phyloP scores from a whole-genome alignment of 2,888 invertebrate species.

The Eurytoma californica region DNA sequence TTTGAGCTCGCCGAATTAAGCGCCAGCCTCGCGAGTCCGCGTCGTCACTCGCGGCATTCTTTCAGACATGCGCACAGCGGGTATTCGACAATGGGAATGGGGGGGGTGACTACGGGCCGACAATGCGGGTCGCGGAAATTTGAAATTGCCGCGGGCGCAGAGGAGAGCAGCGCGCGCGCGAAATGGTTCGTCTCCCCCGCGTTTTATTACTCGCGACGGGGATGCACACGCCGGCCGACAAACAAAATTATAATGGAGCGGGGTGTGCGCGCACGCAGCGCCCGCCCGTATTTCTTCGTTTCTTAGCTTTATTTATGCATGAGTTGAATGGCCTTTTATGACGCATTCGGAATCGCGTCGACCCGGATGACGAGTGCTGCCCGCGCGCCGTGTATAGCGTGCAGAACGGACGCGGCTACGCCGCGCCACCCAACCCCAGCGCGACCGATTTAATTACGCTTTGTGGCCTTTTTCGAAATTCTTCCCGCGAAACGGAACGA shows the following conservation, averaged over 20 bases:
- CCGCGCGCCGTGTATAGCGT: neutral
- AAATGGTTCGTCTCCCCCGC: neutral
- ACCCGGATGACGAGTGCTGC: too few relatives aligned
- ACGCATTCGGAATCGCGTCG: neutral
- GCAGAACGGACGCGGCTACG: too few relatives aligned
- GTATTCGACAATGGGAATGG: slow-evolving; percentile 19
- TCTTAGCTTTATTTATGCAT: slow-evolving; percentile 32
- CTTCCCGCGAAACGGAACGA: too few relatives aligned
- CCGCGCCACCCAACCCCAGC: too few relatives aligned
- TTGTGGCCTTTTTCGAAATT: too few relatives aligned
- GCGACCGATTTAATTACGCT: too few relatives aligned
- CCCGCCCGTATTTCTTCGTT: slow-evolving; percentile 17
- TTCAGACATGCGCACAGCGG: neutral
- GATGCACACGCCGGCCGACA: slow-evolving; percentile 12
- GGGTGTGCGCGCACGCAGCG: neutral
- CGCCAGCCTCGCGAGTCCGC: slow-evolving; percentile 1
- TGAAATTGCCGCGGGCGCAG: slow-evolving; percentile 56
- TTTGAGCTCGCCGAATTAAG: neutral
- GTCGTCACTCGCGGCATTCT: neutral
- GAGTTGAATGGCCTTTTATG: slow-evolving; percentile 18
- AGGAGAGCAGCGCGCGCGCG: slow-evolving; percentile 16
- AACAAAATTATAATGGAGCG: slow-evolving; percentile 42
- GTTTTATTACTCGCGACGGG: slow-evolving; percentile 41
- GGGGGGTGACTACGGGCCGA: slow-evolving; percentile 10
- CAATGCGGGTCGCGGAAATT: slow-evolving; percentile 54